Conservation (phyloP, 2,888 invertebrate genomes). For the Tachina grossa region DNA sequence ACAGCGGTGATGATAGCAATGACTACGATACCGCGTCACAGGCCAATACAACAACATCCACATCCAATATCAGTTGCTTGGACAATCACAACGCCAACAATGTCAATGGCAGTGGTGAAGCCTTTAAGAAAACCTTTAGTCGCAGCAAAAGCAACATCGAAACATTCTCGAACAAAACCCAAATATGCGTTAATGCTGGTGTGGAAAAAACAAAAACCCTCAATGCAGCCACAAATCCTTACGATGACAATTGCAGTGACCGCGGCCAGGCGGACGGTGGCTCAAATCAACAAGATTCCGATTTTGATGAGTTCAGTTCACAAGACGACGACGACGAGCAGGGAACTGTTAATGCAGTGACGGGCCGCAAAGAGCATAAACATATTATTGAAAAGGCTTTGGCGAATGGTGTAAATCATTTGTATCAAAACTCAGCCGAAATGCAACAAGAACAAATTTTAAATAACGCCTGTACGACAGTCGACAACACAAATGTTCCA, state of each 20-base stretch:
- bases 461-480: slow-evolving; percentile 42
- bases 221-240: slow-evolving; percentile 72
- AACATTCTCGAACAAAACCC: slow-evolving; percentile 78
- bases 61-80: slow-evolving; percentile 77
- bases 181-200: slow-evolving; percentile 75
- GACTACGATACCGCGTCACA: slow-evolving; percentile 74
- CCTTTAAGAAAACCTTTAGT: slow-evolving; percentile 76
- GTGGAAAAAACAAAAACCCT: slow-evolving; percentile 73
- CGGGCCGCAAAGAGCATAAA: slow-evolving; percentile 70
- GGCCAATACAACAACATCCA: slow-evolving; percentile 69
- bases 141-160: slow-evolving; percentile 83
- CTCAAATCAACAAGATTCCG: slow-evolving; percentile 93
- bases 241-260: slow-evolving; percentile 78
- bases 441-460: slow-evolving; percentile 53
- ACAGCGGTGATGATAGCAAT: slow-evolving; percentile 49
- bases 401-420: slow-evolving; percentile 67
- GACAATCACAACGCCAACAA: slow-evolving; percentile 75
- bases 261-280: slow-evolving; percentile 87
- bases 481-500: slow-evolving; percentile 30
- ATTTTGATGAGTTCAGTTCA: slow-evolving; percentile 93
- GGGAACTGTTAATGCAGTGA: slow-evolving; percentile 51
- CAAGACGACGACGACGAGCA: slow-evolving; percentile 86
- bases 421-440: slow-evolving; percentile 72
- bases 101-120: slow-evolving; percentile 70
- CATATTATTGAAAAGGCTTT: slow-evolving; percentile 71